A percentile compares a stretch with the other conserved stretches of the same genome.
Conservation (phyloP, 2,888 invertebrate species). For the Drosophila infuscata region DNA sequence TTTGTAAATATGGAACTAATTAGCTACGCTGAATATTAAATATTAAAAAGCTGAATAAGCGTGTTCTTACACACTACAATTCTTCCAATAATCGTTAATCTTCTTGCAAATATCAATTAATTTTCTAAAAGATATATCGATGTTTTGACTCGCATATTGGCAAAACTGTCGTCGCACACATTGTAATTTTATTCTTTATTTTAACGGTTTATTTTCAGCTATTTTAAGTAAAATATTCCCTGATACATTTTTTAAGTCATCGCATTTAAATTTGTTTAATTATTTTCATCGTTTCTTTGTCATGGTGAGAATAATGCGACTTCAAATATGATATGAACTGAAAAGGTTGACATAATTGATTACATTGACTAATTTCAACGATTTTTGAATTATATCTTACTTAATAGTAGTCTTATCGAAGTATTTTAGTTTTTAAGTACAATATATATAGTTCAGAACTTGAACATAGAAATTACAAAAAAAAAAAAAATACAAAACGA, state of each 20-base stretch:
- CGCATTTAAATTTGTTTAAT: background rate
- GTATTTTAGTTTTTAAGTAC: background rate
- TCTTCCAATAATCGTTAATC: background rate
- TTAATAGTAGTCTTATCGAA: background rate
- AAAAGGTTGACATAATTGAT: background rate
- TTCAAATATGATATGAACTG: background rate
- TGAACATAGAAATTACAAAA: background rate
- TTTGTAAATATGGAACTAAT: background rate
- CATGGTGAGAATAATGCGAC: background rate
- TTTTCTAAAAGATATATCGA: background rate
- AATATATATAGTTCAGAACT: background rate
- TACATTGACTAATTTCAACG: background rate
- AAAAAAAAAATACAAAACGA: background rate
- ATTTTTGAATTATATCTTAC: background rate
- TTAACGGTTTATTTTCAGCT: background rate
- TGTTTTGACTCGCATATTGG: background rate
- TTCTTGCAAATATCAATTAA: background rate
- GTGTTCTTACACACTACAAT: background rate
- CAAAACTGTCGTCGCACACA: too few species aligned
- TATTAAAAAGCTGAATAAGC: background rate
- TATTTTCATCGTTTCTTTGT: background rate
- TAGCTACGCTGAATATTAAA: background rate
- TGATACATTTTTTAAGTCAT: background rate
- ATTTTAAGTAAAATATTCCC: background rate
- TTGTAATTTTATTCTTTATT: background rate